Conservation (phyloP, 2,113 vertebrate species). For the Phocoena sinus region DNA sequence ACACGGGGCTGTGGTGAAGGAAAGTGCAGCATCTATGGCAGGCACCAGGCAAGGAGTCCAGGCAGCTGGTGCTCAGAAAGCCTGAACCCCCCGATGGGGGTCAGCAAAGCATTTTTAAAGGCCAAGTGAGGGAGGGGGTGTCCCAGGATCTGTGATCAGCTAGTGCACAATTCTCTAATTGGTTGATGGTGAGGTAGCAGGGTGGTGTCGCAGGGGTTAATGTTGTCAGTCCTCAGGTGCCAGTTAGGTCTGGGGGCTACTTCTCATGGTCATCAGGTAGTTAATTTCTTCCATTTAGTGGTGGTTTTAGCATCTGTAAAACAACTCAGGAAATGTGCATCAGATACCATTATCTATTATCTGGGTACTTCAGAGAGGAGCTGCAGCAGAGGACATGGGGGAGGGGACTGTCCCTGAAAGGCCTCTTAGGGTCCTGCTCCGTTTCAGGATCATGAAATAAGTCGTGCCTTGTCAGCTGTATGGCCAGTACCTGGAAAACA, state of each 20-base stretch:
- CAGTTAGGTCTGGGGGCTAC: neutral
- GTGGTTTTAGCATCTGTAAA: neutral
- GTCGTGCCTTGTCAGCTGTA: fast-evolving
- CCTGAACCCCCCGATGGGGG: neutral
- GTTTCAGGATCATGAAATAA: neutral
- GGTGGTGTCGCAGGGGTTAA: neutral
- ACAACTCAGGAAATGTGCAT: neutral
- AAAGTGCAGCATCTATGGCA: neutral
- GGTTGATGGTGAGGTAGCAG: neutral
- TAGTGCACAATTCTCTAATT: neutral
- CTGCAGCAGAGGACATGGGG: neutral
- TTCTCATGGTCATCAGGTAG: neutral
- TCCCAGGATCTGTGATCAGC: neutral
- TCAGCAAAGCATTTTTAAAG: neutral
- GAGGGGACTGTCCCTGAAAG: neutral
- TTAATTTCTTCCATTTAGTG: neutral
- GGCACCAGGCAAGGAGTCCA: neutral
- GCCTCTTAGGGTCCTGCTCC: neutral
- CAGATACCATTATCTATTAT: neutral
- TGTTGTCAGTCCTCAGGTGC: neutral
- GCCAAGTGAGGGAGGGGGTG: too few relatives aligned
- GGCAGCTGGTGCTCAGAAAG: neutral
- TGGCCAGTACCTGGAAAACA: neutral
- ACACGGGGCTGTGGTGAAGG: neutral
- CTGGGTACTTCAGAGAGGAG: neutral